Evolutionary conservation across 1,140 invertebrate genomes (phyloP).

Genomic region (Plectrocnemia conspersa): DNA sequence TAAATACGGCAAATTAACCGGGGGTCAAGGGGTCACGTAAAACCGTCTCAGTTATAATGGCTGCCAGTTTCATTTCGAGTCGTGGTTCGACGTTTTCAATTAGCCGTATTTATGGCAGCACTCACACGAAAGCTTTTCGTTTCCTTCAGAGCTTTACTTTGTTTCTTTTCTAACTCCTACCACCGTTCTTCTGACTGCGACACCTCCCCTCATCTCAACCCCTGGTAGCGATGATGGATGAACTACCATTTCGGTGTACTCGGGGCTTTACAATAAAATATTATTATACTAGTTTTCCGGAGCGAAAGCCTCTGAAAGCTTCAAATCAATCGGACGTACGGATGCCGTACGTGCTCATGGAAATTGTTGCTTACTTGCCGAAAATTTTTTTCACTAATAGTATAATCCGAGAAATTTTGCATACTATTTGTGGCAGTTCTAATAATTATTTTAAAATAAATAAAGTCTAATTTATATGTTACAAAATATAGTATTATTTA

Average conservation of each 20-base stretch:
- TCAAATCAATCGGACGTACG: conserved; percentile 4
- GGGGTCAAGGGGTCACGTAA: background rate
- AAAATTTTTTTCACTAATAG: no score
- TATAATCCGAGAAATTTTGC: no score
- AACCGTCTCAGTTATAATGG: conserved; percentile 1
- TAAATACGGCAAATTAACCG: no score
- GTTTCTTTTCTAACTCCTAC: no score
- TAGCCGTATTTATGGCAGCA: conserved; percentile 27
- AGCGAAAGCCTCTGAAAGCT: background rate
- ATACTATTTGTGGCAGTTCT: no score
- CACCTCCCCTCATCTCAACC: no score
- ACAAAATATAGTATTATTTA: no score
- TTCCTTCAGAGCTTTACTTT: background rate
- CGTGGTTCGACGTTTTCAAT: conserved; percentile 25
- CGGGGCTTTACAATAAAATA: conserved; percentile 18
- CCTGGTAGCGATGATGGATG: conserved; percentile 20
- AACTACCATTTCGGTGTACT: conserved; percentile 18
- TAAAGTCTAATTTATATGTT: no score
- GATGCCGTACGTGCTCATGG: no score
- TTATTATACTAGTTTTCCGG: conserved; percentile 23
- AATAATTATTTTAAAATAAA: no score
- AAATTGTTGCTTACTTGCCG: no score
- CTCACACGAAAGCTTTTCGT: conserved; percentile 16
- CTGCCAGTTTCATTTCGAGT: conserved; percentile 2
- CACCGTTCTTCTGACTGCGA: no score